Evolutionary conservation across 2,888 invertebrate species (phyloP), one percentile per base, ranked within the genome.

Genomic region (Standfussiana lucernea): DNA sequence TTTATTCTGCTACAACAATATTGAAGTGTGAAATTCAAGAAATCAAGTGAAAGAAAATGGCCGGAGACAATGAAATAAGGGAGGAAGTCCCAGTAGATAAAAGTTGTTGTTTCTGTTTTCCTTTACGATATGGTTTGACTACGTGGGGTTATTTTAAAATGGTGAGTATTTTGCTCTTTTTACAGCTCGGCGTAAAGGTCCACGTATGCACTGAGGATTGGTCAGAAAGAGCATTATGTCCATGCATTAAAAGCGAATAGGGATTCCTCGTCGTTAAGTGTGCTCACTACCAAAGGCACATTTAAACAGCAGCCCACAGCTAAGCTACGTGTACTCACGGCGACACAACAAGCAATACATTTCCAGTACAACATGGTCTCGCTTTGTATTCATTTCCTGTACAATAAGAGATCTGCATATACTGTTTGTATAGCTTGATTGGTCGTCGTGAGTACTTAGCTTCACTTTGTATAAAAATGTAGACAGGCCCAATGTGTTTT

Each of bases 61-160:
- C 42, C 2, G 56, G 40, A 50, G 75, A 47, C 35, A 65, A 32
- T 59, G 15, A 65, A n/a, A 2, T 28, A 2, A 21, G 15, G 4
- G 24, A 42, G 2, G 89, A 87, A 50, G 13, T 84, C 15, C 85
- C 88, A 10, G 69, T 74, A 10, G 74, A 72, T 21, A 83, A 79
- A 56, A 84, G 85, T 65, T 90, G 89, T 61, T 90, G 88, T 50
- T 86, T 82, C 21, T 89, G 88, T 66, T 67, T 90, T 7, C 90
- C 90, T 1, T 37, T 89, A 18, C 74, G 88, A 76, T 87, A 86
- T 70, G 87, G 89, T 42, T 80, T 91, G 1, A 65, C 88, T 1
- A 64, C 56, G 0, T 88, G 88, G 86, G 85, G 82, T 6, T 89
- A 90, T 75, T 45, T 88, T 0, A 89, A 85, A 77, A 62, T 89